Evolutionary conservation across 1,140 invertebrate genomes (phyloP), one percentile per base, ranked within the genome.

Genomic region (Drosophila aff.): DNA sequence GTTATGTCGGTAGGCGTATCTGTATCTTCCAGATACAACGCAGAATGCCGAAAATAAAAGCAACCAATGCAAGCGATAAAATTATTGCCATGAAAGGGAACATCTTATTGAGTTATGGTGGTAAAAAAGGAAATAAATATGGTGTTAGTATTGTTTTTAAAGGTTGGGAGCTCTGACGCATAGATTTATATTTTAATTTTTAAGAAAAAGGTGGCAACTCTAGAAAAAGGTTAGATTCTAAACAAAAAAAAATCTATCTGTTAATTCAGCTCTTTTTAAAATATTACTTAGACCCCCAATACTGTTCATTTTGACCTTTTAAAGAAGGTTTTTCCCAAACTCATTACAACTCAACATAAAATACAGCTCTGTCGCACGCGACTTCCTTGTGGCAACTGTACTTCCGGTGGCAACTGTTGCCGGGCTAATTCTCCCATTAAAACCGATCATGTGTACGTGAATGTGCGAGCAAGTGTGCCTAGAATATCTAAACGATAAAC

Each of bases 1-100:
- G 75, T 87, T 86, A 72, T 86, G 83, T 89, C 71, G 59, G 68
- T 76, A 77, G 80, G 69, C 63, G 74, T 82, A 79, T 79, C 79
- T 64, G 82, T 79, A 86, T 82, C 63, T 79, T 49, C 18, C 60
- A 82, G 79, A 82, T 82, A 85, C 82, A 86, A 75, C 67, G 55
- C 26, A 60, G 23, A 69, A 68, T 79, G 60, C 74, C 73, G 49
- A 84, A 89, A 84, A 75, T 44, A 79, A 74, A 47, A 55, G 44
- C 57, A 74, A 36, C 44, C 58, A 65, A 31, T 76, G 55, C 52
- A 47, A n/a, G 33, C 16, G 65, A 79, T 64, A 67, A 60, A 63
- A 49, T 41, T 60, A 49, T 15, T 63, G 15, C 16, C 58, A 2
- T 18, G 4, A n/a, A 38, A 4, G 4, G 52, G 4, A 40, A 38